Percentiles rank a stretch among this genome's conserved stretches.
phyloP scores from a whole-genome alignment of 35 echinoderm and acorn worm genomes.

The Diadema setosum region DNA sequence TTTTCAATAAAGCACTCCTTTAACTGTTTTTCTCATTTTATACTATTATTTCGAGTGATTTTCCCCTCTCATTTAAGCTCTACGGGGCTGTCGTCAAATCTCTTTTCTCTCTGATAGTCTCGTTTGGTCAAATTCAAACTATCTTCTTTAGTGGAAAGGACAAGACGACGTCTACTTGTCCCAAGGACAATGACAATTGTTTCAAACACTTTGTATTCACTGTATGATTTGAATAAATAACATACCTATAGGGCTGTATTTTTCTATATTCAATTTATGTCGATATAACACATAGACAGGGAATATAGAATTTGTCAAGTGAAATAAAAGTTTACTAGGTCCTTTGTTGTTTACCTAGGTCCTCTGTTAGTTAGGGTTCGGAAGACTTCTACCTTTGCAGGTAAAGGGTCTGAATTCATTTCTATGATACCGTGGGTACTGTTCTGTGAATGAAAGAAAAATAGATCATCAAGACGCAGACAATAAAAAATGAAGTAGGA shows the following conservation, averaged over 20 bases:
- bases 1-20: no score
- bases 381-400: not conserved
- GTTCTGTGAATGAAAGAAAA: no score
- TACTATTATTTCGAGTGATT: no score
- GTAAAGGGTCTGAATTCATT: not conserved
- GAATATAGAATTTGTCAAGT: not conserved
- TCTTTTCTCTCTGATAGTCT: no score
- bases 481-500: no score
- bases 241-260: not conserved
- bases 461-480: no score
- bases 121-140: no score
- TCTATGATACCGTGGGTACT: not conserved
- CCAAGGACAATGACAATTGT: not conserved
- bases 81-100: no score
- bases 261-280: not conserved
- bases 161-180: not conserved
- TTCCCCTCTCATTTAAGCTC: no score
- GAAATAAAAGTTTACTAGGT: not conserved
- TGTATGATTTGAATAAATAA: not conserved
- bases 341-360: not conserved
- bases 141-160: no score
- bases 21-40: no score
- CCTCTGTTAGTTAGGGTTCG: not conserved
- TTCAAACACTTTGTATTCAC: not conserved
- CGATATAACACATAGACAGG: not conserved